Evolutionary conservation across 2,113 vertebrate species (phyloP).

Genomic region (Athene noctua): DNA sequence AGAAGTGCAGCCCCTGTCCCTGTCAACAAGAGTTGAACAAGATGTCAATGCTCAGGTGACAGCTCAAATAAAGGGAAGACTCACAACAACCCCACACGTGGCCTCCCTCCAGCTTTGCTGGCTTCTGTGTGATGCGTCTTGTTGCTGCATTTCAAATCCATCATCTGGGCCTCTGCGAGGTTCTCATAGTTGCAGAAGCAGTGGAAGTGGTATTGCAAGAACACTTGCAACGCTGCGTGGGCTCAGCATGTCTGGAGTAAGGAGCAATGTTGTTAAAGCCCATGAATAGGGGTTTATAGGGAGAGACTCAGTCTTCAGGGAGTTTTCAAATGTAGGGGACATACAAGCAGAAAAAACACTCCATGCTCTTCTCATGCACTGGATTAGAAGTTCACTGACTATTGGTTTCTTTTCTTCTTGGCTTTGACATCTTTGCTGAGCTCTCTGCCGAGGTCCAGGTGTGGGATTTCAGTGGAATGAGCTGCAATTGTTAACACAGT

Average conservation of each 20-base stretch:
- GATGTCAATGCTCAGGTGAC: neutral
- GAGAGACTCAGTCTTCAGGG: neutral
- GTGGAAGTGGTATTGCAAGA: neutral
- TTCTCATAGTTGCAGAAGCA: neutral
- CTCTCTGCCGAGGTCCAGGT: neutral
- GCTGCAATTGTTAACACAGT: neutral
- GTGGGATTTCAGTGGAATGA: neutral
- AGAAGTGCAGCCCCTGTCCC: neutral
- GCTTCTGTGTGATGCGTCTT: neutral
- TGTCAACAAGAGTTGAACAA: neutral
- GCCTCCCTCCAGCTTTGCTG: neutral
- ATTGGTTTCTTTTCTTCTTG: neutral
- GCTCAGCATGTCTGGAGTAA: neutral
- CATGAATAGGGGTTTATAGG: neutral
- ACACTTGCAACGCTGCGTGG: fast-evolving
- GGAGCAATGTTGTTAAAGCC: neutral
- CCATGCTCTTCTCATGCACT: neutral
- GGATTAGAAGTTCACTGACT: neutral
- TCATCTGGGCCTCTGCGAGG: neutral
- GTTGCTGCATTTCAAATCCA: neutral
- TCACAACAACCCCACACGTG: neutral
- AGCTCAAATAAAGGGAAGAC: neutral
- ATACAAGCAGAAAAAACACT: neutral
- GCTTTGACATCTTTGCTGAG: neutral
- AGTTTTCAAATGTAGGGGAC: neutral